Evolutionary conservation across 2,888 invertebrate species (phyloP), one percentile per base, ranked within the genome.

Genomic region (Pyrrhosoma nymphula): DNA sequence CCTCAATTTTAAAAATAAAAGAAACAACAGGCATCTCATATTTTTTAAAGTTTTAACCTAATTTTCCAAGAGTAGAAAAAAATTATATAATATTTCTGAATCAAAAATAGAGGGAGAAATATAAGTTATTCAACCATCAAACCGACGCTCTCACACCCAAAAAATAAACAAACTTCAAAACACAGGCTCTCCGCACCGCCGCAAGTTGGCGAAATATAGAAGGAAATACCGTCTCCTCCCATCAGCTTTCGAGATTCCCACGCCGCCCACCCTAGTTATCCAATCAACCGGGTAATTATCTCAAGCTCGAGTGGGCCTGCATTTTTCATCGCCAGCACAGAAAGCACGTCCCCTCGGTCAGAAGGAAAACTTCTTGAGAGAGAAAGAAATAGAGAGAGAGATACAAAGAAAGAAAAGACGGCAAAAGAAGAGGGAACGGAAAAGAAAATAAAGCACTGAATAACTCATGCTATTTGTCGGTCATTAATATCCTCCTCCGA

Each of bases 381-480:
- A 93, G 56, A 93, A 26, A 75, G 56, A 35, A 18, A 8, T 18
- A 89, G 55, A 20, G 56, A 18, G 63, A 30, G 23, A n/a, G 60
- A 23, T 63, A 56, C 47, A 47, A 69, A 93, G n/a, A 56, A 89
- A 23, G 89, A 89, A 26, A 23, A 91, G 63, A 39, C 60, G 39
- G 91, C 12, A 35, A 63, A 10, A 30, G 39, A 56, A 63, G 39
- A 39, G 91, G 23, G 75, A 69, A 93, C 69, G 39, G 63, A 47
- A 39, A 75, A 69, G 69, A 93, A 93, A 93, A 93, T 93, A 93
- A 93, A 69, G 69, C 69, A 39, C 93, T 93, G 93, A 93, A 93
- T 93, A 93, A 93, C 93, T 47, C 93, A 93, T 93, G 93, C 69
- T 93, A 93, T 93, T 93, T 93, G 93, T 69, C 69, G 93, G 93